Conservation (phyloP, 2,888 invertebrate genomes). For the Ormyrus pomaceus region DNA sequence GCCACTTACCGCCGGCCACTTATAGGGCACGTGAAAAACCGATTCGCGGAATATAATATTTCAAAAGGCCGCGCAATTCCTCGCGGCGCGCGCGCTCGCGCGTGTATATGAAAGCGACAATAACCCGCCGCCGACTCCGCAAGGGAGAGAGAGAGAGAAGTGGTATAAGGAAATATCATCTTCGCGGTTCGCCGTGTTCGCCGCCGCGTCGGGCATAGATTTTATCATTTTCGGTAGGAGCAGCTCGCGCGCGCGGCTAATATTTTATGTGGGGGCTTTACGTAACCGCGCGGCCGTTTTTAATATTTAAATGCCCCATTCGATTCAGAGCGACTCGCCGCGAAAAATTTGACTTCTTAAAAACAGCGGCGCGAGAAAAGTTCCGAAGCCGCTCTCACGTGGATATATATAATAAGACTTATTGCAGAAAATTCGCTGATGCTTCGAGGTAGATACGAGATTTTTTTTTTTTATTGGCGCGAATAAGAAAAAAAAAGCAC, state of each 20-base stretch:
- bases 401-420: too few relatives aligned
- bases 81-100: neutral
- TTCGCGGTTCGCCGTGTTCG: neutral
- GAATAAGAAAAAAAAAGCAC: too few relatives aligned
- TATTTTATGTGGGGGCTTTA: conserved; percentile 32
- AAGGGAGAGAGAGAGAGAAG: too few relatives aligned
- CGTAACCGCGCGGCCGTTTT: conserved; percentile 21
- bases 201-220: conserved; percentile 1
- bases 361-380: neutral
- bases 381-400: too few relatives aligned
- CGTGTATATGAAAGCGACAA: conserved; percentile 24
- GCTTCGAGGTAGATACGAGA: too few relatives aligned
- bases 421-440: too few relatives aligned
- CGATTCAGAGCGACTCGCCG: conserved; percentile 14
- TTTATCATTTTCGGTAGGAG: conserved; percentile 16
- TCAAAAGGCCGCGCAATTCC: conserved; percentile 24
- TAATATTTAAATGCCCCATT: conserved; percentile 47
- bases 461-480: too few relatives aligned
- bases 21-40: conserved; percentile 61
- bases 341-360: neutral
- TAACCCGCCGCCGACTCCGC: neutral
- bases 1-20: conserved; percentile 60
- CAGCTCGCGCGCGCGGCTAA: neutral
- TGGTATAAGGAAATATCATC: conserved; percentile 45
- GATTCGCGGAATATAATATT: conserved; percentile 51